phyloP scores from a whole-genome alignment of 92 coral and sea anemone genomes.

The Palythoa heliodiscus region DNA sequence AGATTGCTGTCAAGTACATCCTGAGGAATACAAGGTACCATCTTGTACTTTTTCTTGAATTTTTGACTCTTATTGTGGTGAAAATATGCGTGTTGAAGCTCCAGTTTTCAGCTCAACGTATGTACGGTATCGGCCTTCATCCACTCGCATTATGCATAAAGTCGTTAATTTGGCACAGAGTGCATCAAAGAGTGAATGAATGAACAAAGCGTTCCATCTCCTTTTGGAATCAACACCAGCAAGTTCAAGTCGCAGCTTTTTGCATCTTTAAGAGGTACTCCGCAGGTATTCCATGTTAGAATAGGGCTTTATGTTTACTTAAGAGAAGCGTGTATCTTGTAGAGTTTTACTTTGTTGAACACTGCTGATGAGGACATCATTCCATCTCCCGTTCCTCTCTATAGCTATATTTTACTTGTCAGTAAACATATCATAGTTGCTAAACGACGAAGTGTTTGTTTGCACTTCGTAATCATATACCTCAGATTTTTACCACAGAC shows the following conservation, averaged over 20 bases:
- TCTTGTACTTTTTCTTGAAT: slow-evolving; percentile 31
- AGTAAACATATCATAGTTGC: no score
- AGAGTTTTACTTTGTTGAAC: slow-evolving; percentile 19
- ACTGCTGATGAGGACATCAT: neutral
- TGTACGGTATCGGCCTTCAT: slow-evolving; percentile 33
- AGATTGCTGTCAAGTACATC: slow-evolving; percentile 28
- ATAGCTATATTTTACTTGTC: neutral
- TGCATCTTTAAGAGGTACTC: slow-evolving; percentile 65
- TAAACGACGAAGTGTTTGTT: neutral
- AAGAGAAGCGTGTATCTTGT: neutral
- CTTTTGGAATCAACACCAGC: slow-evolving; percentile 42
- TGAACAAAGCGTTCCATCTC: slow-evolving; percentile 39
- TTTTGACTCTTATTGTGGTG: slow-evolving; percentile 33
- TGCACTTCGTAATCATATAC: neutral
- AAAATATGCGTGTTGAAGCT: slow-evolving; percentile 43
- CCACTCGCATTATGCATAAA: slow-evolving; percentile 3
- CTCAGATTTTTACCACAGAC: no score
- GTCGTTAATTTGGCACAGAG: slow-evolving; percentile 38
- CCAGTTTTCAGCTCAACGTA: slow-evolving; percentile 47
- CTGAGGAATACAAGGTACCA: slow-evolving; percentile 46
- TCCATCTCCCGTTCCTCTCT: neutral
- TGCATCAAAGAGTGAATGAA: slow-evolving; percentile 25
- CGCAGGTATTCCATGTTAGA: slow-evolving; percentile 61
- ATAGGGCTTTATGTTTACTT: slow-evolving; percentile 4
- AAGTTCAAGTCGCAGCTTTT: slow-evolving; percentile 42